These are phyloP conservation scores for Hippocampus guttulatus DNA, from an alignment of 2,113 vertebrate species.

Conservation along the genomic window DNA sequence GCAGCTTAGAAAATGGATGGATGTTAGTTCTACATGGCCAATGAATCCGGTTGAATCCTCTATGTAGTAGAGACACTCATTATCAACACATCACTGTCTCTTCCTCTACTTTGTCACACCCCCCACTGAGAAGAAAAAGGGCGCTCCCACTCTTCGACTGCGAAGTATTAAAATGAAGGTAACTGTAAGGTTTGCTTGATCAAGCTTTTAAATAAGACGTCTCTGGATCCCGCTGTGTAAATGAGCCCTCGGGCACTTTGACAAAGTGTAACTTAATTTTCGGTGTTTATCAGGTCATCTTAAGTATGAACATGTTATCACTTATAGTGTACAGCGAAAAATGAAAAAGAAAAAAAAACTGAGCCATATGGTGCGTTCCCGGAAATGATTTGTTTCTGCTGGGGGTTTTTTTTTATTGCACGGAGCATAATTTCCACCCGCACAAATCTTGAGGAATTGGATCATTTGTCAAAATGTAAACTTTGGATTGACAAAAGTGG, in stretches of 20 bases:
- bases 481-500: conserved; percentile 18
- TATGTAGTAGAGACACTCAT: conserved; percentile 34
- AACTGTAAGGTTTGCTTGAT: conserved; percentile 53
- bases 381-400: conserved; percentile 11
- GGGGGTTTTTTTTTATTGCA: conserved; percentile 15
- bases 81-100: conserved; percentile 34
- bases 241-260: conserved; percentile 21
- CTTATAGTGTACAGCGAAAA: conserved; percentile 4
- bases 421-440: conserved; percentile 31
- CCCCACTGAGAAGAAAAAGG: conserved; percentile 49
- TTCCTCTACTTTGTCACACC: conserved; percentile 19
- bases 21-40: background rate
- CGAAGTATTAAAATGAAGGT: conserved; percentile 46
- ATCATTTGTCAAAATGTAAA: conserved; percentile 26
- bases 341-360: conserved; percentile 3
- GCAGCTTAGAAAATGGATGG: background rate
- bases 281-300: conserved; percentile 23
- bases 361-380: conserved; percentile 6
- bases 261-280: conserved; percentile 32
- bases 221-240: conserved; percentile 24
- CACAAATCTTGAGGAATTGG: conserved; percentile 24
- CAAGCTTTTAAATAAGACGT: conserved; percentile 43
- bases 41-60: background rate
- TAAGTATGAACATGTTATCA: conserved; percentile 5
- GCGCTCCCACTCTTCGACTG: conserved; percentile 42